Evolutionary conservation across 2,113 vertebrate genomes (phyloP).

Genomic region (Blennius ocellaris): DNA sequence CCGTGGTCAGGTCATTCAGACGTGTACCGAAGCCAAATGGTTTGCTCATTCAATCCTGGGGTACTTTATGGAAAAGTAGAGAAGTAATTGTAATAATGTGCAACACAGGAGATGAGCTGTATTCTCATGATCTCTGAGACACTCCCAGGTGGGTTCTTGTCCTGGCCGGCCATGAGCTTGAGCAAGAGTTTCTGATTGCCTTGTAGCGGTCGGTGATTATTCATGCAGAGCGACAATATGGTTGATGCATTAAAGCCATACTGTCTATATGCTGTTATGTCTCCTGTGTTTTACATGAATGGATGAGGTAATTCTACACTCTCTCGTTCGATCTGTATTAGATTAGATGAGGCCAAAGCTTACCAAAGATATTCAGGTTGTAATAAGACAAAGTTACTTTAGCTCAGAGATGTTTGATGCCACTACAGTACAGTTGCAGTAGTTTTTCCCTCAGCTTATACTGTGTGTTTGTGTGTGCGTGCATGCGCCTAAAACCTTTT

Average conservation of each 20-base stretch:
- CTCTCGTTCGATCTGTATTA: slow-evolving; percentile 16
- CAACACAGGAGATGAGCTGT: slow-evolving; percentile 49
- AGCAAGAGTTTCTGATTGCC: slow-evolving; percentile 53
- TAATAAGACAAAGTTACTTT: slow-evolving; percentile 49
- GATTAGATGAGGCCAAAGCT: slow-evolving; percentile 36
- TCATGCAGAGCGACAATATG: slow-evolving; percentile 48
- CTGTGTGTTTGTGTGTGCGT: too few relatives aligned
- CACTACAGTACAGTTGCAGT: slow-evolving; percentile 31
- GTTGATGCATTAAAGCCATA: slow-evolving; percentile 45
- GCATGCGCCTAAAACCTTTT: too few relatives aligned
- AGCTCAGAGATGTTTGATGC: slow-evolving; percentile 46
- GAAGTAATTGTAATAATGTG: slow-evolving; percentile 26
- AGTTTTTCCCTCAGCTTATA: not conserved
- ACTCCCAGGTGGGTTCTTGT: slow-evolving; percentile 65
- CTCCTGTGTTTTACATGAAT: slow-evolving; percentile 23
- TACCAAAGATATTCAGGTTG: slow-evolving; percentile 50
- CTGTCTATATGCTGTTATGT: slow-evolving; percentile 24
- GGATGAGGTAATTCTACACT: slow-evolving; percentile 23
- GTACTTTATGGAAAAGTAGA: slow-evolving; percentile 42
- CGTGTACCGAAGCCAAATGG: slow-evolving; percentile 15
- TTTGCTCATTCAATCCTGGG: slow-evolving; percentile 42
- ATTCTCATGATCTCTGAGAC: slow-evolving; percentile 56
- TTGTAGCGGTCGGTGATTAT: slow-evolving; percentile 53
- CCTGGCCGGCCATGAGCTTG: slow-evolving; percentile 28
- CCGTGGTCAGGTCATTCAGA: slow-evolving; percentile 57